Evolutionary conservation across 2,113 vertebrate species (phyloP), one percentile per base, ranked within the genome.

Genomic region (Syngnathus typhle): DNA sequence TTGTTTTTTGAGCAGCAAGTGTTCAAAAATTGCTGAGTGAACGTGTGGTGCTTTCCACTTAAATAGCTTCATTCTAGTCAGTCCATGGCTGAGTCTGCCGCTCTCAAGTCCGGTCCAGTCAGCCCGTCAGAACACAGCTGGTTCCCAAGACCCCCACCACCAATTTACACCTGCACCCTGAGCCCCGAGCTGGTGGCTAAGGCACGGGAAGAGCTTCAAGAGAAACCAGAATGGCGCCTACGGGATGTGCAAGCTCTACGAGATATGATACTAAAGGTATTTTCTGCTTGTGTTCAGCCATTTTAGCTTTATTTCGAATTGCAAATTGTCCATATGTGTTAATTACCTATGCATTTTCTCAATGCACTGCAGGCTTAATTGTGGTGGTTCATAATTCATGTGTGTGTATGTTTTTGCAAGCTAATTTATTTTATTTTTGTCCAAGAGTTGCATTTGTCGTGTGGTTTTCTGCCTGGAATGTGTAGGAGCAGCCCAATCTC

Each of bases 201-300:
- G 76, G 97, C 97, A 32, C 90, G 95, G 21, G 96, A 98, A 60
- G 95, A 99, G 84, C 93, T 99, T 10, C 96, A 98, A 82, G 97
- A 99, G 85, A 98, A 99, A 74, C 97, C 97, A 0, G 97, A 98
- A 32, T 98, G 96, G 96, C 88, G 97, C 55, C 93, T 98, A 0
- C 93, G 96, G 0, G 97, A 98, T 1, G 95, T 94, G 23, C 97
- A 99, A 80, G 96, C 96, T 0, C 92, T 99, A 8, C 90, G 97
- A 43, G 97, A 99, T 64, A 99, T 99, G 97, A 93, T 98, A 75
- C 90, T 94, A 72, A 98, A 89, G 88, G 88, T 88, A 81, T 85
- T 46, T n/a, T n/a, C 47, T 19, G 13, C 7, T 2, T 51, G 18
- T n/a, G 12, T 43, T 43, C 41, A 43, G 11, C 12, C 44, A 47